Evolutionary conservation across 2,797 vertebrate species (phyloP).

Genomic region (Sarcophilus harrisii): DNA sequence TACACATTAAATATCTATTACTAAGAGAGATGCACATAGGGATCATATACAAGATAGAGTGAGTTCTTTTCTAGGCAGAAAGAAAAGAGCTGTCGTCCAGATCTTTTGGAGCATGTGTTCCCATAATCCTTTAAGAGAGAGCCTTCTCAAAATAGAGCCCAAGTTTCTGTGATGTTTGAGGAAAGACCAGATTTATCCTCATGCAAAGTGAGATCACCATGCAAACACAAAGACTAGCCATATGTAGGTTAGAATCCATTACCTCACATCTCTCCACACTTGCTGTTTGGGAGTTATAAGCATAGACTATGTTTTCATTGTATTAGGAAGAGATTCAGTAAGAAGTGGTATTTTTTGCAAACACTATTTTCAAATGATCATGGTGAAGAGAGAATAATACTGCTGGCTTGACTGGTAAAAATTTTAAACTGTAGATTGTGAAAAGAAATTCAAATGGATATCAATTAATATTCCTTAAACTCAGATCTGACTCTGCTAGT

Average conservation of each 20-base stretch:
- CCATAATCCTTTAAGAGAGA: neutral
- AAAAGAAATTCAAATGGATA: neutral
- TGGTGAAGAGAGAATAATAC: neutral
- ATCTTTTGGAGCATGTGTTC: neutral
- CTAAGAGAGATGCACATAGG: neutral
- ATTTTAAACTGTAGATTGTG: neutral
- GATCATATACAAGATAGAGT: neutral
- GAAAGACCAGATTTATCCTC: slow-evolving; percentile 2
- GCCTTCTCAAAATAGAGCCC: neutral
- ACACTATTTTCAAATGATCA: neutral
- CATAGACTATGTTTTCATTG: neutral
- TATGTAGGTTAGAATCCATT: slow-evolving; percentile 3
- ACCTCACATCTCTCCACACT: neutral
- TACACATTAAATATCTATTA: neutral
- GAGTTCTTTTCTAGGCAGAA: neutral
- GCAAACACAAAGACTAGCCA: neutral
- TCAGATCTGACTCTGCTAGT: neutral
- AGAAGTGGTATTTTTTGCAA: neutral
- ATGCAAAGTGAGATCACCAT: neutral
- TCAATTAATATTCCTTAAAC: neutral
- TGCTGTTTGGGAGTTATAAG: neutral
- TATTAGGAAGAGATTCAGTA: neutral
- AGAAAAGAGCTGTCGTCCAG: neutral
- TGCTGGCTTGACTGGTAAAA: neutral
- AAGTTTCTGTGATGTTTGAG: slow-evolving; percentile 3